Percentiles rank a stretch among this genome's conserved stretches.
Conservation (phyloP, 2,888 invertebrate species). For the Cosmorhoe ocellata region DNA sequence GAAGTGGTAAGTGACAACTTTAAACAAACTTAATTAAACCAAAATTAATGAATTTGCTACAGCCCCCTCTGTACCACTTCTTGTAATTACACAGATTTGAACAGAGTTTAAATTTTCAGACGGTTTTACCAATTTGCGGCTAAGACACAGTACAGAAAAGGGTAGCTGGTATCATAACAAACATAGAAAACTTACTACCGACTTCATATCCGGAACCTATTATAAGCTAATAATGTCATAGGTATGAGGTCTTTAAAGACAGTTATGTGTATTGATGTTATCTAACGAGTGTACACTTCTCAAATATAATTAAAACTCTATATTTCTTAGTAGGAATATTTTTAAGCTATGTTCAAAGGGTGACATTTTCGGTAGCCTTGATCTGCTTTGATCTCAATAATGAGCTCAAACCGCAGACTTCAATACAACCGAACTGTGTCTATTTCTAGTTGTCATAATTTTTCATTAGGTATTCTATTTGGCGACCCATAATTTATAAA, state of each 20-base stretch:
- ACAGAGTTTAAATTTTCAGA: slow-evolving; percentile 24
- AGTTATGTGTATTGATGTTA: no score
- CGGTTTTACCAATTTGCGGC: slow-evolving; percentile 19
- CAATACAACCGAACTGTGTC: neutral
- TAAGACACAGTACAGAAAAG: neutral
- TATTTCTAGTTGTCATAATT: no score
- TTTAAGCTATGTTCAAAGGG: slow-evolving; percentile 5
- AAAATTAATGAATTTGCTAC: slow-evolving; percentile 34
- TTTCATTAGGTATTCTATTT: no score
- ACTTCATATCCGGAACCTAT: no score
- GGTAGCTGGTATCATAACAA: neutral
- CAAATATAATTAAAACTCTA: no score
- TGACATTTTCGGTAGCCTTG: slow-evolving; percentile 19
- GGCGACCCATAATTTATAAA: no score
- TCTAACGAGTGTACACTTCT: no score
- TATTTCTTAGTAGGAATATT: neutral
- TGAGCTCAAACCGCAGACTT: slow-evolving; percentile 2
- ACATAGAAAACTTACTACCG: no score
- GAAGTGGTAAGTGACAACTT: slow-evolving; percentile 25
- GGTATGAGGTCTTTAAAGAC: no score
- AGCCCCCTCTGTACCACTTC: slow-evolving; percentile 17
- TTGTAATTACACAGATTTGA: slow-evolving; percentile 32
- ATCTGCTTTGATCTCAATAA: slow-evolving; percentile 23
- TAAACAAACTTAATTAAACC: slow-evolving; percentile 40
- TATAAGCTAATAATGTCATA: no score